These are phyloP conservation scores for Oryctolagus cuniculus DNA, from an alignment of 2,113 vertebrate genomes.

Conservation along the genomic window DNA sequence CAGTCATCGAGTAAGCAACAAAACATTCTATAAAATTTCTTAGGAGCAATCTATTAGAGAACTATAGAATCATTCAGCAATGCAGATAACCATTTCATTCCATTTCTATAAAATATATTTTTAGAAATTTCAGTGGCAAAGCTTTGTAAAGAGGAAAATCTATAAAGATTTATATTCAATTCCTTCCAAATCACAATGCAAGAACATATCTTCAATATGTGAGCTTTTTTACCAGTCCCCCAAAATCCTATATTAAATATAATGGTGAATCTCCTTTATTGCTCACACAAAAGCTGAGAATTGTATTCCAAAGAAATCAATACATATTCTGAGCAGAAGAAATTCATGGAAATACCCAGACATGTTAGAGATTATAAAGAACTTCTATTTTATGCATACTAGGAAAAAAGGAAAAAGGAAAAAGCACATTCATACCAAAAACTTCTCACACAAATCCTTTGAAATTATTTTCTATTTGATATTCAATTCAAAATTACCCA, in stretches of 20 bases:
- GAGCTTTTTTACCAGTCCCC: conserved; percentile 23
- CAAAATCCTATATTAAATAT: conserved; percentile 73
- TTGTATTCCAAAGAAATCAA: conserved; percentile 68
- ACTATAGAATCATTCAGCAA: conserved; percentile 50
- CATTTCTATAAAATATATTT: conserved; percentile 46
- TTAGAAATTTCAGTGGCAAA: conserved; percentile 54
- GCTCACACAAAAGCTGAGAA: conserved; percentile 68
- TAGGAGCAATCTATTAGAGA: conserved; percentile 50
- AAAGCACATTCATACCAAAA: conserved; percentile 40
- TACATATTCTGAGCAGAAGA: conserved; percentile 69
- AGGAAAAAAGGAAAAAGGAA: background rate
- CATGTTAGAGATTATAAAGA: conserved; percentile 60
- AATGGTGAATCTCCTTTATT: conserved; percentile 68
- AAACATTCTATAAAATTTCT: conserved; percentile 63
- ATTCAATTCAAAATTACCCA: conserved; percentile 60
- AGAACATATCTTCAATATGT: conserved; percentile 45
- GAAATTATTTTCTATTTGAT: conserved; percentile 71
- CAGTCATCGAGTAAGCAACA: conserved; percentile 55
- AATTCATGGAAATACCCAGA: conserved; percentile 65
- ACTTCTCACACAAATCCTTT: conserved; percentile 50
- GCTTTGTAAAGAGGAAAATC: conserved; percentile 42
- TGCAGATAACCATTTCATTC: conserved; percentile 36
- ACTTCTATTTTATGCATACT: conserved; percentile 49
- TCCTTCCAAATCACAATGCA: conserved; percentile 36
- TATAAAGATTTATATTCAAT: conserved; percentile 51